Base-by-base conservation (phyloP, 2,113 vertebrate species). In the Tachuris rubrigastra region DNA sequence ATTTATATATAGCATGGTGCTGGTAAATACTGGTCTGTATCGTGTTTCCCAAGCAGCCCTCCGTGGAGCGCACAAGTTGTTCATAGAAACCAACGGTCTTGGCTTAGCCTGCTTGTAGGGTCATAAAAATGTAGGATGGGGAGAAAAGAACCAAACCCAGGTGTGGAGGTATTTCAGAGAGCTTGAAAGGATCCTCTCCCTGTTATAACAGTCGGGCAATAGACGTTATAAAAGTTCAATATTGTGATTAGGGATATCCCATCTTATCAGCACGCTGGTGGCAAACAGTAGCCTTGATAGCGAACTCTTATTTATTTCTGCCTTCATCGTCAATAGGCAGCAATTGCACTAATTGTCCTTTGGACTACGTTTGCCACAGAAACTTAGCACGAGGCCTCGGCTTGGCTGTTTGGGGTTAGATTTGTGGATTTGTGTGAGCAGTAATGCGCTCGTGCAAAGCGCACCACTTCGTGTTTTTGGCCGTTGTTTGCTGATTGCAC, bases 401-500 rank as follows among this genome's bases (percentile, higher is more conserved):
- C 12, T 12, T 0, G 1, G 21, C 31, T 67, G 82, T 83, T 79
- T 21, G 81, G 68, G 76, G 73, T 53, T 47, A 14, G 62, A 20
- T 65, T 23, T 25, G 52, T 1, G n/a, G 79, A 19, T 93, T 68
- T 67, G 76, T 69, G 77, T 42, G 44, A 80, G 87, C 85, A 55
- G 80, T 23, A 46, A 12, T 18, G 27, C 33, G 8, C 49, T 22
- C 6, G 16, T 14, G 14, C 65, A 35, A 73, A 39, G 63, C 33
- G 5, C 66, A 21, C 89, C 5, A 35, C 59, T 71, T 42, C 17
- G 5, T 44, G 52, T 47, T 85, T 42, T 71, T 3, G 42, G 91
- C 59, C 68, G 81, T 94, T 87, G 79, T 95, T 87, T 88, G 87
- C 85, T 46, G 91, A 65, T 75, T 11, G 79, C 83, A 86, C 53